Evolutionary conservation across 2,113 vertebrate species (phyloP).

Genomic region (Tachysurus vachellii): DNA sequence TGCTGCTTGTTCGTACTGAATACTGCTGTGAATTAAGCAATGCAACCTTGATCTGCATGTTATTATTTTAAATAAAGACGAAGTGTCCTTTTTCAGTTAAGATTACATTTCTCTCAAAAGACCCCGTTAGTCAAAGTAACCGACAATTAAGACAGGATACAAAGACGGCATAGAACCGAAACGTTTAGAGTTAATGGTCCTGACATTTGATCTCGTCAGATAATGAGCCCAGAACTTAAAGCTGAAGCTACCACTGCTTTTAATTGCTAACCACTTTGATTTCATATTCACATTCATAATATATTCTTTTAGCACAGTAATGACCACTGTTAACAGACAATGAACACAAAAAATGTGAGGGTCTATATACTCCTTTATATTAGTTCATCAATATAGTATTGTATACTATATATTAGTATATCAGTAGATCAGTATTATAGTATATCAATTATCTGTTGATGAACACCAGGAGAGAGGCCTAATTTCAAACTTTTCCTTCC

Average conservation of each 20-base stretch:
- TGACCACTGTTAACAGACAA: background rate
- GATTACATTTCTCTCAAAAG: background rate
- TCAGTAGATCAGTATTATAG: too few species aligned
- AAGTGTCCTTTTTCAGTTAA: background rate
- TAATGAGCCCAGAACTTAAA: background rate
- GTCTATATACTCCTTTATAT: background rate
- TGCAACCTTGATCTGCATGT: background rate
- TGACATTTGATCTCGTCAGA: background rate
- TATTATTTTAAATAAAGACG: background rate
- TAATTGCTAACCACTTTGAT: background rate
- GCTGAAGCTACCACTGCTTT: background rate
- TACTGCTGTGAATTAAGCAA: background rate
- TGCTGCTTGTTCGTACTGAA: background rate
- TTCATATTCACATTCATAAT: background rate
- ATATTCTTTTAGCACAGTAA: background rate
- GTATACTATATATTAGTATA: too few species aligned
- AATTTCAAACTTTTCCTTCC: background rate
- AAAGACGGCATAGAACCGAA: background rate
- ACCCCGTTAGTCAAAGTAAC: background rate
- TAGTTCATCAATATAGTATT: too few species aligned
- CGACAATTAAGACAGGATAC: background rate
- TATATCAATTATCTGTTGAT: background rate
- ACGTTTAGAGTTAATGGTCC: background rate
- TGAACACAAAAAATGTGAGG: background rate
- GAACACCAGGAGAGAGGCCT: background rate